Percentiles rank a stretch among this genome's conserved stretches.
phyloP scores from a whole-genome alignment of 2,888 invertebrate genomes.

The Isoperla grammatica region DNA sequence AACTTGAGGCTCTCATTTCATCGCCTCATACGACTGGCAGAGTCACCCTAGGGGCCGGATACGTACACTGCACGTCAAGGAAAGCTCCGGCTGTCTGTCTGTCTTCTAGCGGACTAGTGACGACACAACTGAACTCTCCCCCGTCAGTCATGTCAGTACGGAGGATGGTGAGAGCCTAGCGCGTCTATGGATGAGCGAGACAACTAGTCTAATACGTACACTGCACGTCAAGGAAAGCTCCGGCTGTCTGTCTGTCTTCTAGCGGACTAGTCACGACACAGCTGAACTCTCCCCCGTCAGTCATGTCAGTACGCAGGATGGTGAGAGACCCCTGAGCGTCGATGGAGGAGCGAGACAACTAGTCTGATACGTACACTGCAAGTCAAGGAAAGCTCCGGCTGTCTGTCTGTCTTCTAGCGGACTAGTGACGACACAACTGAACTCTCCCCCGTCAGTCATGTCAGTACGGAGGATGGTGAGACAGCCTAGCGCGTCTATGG shows the following conservation, averaged over 20 bases:
- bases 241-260: conserved; percentile 71
- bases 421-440: conserved; percentile 76
- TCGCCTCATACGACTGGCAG: no score
- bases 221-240: conserved; percentile 85
- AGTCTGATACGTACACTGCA: conserved; percentile 75
- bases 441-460: conserved; percentile 82
- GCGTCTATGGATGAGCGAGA: no score
- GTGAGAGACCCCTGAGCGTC: conserved; percentile 74
- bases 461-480: conserved; percentile 70
- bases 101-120: conserved; percentile 65
- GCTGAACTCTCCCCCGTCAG: conserved; percentile 81
- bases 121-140: conserved; percentile 83
- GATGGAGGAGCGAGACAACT: conserved; percentile 55
- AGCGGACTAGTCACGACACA: conserved; percentile 74
- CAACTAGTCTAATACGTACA: no score
- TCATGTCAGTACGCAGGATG: conserved; percentile 69
- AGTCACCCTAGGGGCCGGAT: no score
- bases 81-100: conserved; percentile 77
- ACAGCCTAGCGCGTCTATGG: no score
- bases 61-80: conserved; percentile 89
- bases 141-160: conserved; percentile 77
- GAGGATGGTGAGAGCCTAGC: no score
- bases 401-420: conserved; percentile 68
- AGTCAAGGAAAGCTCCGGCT: conserved; percentile 81
- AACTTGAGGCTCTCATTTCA: no score